phyloP scores from a whole-genome alignment of 2,113 vertebrate genomes.

The Cairina moschata region DNA sequence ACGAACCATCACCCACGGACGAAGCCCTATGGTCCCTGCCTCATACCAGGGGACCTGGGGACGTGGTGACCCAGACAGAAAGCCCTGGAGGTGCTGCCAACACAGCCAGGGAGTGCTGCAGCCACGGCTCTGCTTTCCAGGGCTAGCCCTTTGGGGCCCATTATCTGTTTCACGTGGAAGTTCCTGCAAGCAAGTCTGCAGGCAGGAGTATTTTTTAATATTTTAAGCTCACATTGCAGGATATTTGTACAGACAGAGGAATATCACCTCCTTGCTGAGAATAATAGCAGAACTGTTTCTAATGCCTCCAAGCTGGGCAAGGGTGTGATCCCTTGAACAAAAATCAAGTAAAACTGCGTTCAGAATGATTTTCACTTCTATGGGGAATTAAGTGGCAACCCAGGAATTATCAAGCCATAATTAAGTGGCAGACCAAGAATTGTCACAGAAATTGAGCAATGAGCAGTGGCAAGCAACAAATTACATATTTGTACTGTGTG shows the following conservation, averaged over 20 bases:
- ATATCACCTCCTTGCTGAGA: not conserved
- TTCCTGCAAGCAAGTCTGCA: not conserved
- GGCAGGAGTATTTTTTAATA: not conserved
- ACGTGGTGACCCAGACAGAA: not conserved
- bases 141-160: not conserved
- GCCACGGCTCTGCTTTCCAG: not conserved
- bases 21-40: rapidly evolving
- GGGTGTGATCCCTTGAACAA: not conserved
- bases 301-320: not conserved
- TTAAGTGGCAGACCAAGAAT: not conserved
- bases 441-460: not conserved
- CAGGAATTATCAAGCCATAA: not conserved
- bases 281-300: not conserved
- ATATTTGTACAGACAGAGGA: not conserved
- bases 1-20: rapidly evolving
- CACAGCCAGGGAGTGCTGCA: not conserved
- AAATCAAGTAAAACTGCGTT: not conserved
- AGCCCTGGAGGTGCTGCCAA: not conserved
- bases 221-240: not conserved
- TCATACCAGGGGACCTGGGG: not conserved
- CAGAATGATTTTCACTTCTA: not conserved
- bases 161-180: not conserved
- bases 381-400: not conserved
- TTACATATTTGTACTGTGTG: not conserved
- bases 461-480: not conserved